These are phyloP conservation scores for Myotis planiceps DNA, from an alignment of 2,797 vertebrate species.

Conservation along the genomic window DNA sequence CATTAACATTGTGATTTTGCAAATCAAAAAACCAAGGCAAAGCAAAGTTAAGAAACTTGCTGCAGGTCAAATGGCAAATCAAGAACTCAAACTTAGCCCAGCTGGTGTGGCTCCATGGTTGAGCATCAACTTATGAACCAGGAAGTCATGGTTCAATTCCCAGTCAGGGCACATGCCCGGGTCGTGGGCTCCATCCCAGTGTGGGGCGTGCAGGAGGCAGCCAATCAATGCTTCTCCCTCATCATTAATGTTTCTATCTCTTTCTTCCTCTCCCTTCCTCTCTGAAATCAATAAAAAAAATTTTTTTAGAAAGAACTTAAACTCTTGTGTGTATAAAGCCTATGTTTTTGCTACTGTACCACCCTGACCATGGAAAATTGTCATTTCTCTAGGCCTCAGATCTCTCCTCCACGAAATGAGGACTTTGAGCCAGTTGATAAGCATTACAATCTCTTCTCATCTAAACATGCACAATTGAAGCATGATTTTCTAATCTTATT, in stretches of 20 bases:
- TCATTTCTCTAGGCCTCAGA: not conserved
- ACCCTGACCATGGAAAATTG: not conserved
- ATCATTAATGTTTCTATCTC: no score
- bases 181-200: no score
- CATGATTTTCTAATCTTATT: not conserved
- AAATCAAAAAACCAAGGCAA: not conserved
- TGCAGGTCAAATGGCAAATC: slow-evolving; percentile 9
- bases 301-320: not conserved
- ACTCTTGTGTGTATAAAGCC: not conserved
- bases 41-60: slow-evolving; percentile 6
- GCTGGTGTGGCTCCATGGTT: no score
- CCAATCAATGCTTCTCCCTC: no score
- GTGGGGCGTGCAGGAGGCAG: no score
- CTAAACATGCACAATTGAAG: not conserved
- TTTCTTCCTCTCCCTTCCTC: no score
- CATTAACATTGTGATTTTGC: not conserved
- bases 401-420: not conserved
- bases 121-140: no score
- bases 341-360: not conserved
- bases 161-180: no score
- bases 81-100: not conserved
- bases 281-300: no score
- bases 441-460: not conserved
- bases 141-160: no score
- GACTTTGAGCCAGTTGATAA: not conserved